Conservation (phyloP, 2,888 invertebrate genomes). For the Lissocephala sabroskyi region DNA sequence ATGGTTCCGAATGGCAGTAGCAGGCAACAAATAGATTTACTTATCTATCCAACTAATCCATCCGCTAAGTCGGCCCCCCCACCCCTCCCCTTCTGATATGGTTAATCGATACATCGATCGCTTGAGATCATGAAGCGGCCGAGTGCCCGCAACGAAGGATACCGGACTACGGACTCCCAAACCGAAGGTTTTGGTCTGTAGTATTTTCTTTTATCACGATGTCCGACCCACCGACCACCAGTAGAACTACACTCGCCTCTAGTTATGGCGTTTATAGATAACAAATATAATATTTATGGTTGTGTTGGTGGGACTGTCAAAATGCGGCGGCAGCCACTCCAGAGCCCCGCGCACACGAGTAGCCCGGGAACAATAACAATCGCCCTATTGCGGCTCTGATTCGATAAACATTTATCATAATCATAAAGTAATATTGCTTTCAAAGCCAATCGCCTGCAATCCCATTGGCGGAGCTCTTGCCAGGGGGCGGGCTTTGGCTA, state of each 20-base stretch:
- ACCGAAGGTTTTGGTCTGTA: no score
- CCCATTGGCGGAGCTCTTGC: conserved; percentile 41
- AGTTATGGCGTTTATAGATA: conserved; percentile 56
- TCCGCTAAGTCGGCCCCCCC: no score
- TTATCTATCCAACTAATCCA: conserved; percentile 41
- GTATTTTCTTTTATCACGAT: conserved; percentile 43
- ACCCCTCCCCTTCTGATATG: no score
- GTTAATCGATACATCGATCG: no score
- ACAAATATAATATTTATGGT: conserved; percentile 53
- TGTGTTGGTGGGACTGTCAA: conserved; percentile 41
- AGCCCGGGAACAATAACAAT: conserved; percentile 19
- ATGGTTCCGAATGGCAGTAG: conserved; percentile 39
- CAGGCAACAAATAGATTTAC: conserved; percentile 40
- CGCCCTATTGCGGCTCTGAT: conserved; percentile 53
- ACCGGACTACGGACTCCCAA: no score
- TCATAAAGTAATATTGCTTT: conserved; percentile 49
- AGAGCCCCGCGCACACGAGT: conserved; percentile 10
- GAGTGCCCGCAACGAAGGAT: no score
- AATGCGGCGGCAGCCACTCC: conserved; percentile 40
- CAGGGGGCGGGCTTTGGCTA: conserved; percentile 45
- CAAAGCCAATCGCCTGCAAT: conserved; percentile 48
- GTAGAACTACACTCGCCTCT: conserved; percentile 31
- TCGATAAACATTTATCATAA: conserved; percentile 70
- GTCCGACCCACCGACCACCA: conserved; percentile 30
- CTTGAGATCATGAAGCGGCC: no score